These are phyloP conservation scores for Argyrosomus japonicus DNA, from an alignment of 2,113 vertebrate species.

Conservation along the genomic window DNA sequence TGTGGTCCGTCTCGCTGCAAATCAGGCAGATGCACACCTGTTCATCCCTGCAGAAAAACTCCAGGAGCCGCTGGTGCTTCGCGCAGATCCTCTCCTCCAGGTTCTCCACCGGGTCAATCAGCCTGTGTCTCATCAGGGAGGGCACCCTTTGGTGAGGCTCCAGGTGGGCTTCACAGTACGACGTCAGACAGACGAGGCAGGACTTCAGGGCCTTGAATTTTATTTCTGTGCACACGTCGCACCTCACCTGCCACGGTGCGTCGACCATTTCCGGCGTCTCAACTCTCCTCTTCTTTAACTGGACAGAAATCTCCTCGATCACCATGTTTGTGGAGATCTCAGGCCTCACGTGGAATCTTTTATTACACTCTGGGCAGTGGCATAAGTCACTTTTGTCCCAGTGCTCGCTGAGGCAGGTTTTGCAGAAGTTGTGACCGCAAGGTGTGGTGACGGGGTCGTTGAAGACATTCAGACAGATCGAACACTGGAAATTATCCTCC, in stretches of 20 bases:
- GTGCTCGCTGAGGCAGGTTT: constrained; percentile 74
- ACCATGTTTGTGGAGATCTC: constrained; percentile 69
- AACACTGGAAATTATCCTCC: constrained; percentile 55
- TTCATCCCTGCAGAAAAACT: constrained; percentile 78
- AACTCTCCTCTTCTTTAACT: constrained; percentile 59
- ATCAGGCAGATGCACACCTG: constrained; percentile 75
- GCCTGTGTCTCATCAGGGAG: constrained; percentile 73
- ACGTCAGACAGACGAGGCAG: constrained; percentile 79
- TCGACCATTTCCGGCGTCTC: rapidly evolving
- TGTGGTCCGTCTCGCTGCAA: constrained; percentile 77
- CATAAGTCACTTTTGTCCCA: constrained; percentile 71
- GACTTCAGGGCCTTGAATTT: constrained; percentile 76
- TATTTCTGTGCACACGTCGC: constrained; percentile 72
- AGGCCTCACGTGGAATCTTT: constrained; percentile 68
- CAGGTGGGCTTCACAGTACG: constrained; percentile 79
- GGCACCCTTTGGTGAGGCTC: constrained; percentile 72
- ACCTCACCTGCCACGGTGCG: constrained; percentile 47
- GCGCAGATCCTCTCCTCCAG: constrained; percentile 75
- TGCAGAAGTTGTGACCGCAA: constrained; percentile 77
- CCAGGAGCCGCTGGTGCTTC: constrained; percentile 72
- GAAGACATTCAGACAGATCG: constrained; percentile 67
- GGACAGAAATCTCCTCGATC: constrained; percentile 77
- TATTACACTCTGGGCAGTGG: constrained; percentile 78
- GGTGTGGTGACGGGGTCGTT: constrained; percentile 66
- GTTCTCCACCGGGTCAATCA: constrained; percentile 76